phyloP scores from a whole-genome alignment of 1,140 invertebrate genomes.

The Hylaeus anthracinus region DNA sequence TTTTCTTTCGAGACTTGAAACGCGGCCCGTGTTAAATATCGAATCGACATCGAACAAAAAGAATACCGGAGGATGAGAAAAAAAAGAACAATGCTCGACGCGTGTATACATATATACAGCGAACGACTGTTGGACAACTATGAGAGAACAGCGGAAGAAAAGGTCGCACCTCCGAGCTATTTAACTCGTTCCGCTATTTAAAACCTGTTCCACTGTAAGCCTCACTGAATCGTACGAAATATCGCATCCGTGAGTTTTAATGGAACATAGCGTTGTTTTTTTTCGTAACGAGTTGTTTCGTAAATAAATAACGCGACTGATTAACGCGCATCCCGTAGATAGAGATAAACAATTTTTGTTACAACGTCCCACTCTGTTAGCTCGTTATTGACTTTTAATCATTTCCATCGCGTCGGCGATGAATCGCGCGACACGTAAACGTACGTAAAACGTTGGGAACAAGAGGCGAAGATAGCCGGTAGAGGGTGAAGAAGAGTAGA shows the following conservation, averaged over 20 bases:
- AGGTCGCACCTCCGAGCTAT: neutral
- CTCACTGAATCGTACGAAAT: neutral
- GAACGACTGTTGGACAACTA: neutral
- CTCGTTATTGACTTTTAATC: no score
- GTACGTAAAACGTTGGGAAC: neutral
- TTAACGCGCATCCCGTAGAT: no score
- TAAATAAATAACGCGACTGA: no score
- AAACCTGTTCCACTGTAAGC: no score
- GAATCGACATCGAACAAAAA: neutral
- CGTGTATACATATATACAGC: neutral
- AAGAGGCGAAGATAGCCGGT: neutral
- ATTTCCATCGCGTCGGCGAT: no score
- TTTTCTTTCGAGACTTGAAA: no score
- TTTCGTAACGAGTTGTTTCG: no score
- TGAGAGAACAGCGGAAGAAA: neutral
- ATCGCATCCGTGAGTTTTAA: neutral
- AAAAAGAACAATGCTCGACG: neutral
- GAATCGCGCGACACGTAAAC: no score
- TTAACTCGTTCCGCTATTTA: neutral
- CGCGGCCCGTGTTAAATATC: no score
- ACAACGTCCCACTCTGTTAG: no score
- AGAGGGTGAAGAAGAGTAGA: neutral
- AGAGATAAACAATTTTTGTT: no score
- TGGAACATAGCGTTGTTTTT: no score
- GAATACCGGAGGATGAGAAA: neutral